A percentile compares a stretch with the other conserved stretches of the same genome.
Conservation (phyloP, 1,140 invertebrate species). For the Laodelphax striatellus region DNA sequence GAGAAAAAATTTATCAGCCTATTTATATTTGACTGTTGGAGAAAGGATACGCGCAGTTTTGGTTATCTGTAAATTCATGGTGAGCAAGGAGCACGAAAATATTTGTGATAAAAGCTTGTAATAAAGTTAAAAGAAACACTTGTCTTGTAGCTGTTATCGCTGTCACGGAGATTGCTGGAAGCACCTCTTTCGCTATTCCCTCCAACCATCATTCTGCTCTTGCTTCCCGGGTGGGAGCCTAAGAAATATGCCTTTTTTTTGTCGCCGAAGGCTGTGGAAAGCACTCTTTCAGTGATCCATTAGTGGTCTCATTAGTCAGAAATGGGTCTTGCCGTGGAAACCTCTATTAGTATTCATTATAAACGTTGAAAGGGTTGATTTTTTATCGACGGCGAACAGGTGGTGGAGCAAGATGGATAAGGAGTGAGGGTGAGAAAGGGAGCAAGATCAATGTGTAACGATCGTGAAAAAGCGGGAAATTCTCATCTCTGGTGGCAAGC, state of each 20-base stretch:
- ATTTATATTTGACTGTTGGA: too few relatives aligned
- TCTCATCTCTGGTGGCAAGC: too few relatives aligned
- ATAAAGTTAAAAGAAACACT: slow-evolving; percentile 4
- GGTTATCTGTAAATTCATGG: too few relatives aligned
- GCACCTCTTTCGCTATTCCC: not conserved
- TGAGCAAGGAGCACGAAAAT: too few relatives aligned
- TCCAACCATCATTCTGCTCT: not conserved
- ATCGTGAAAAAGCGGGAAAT: too few relatives aligned
- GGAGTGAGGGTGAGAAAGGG: too few relatives aligned
- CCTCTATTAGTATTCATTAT: slow-evolving; percentile 11
- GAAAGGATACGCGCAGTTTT: too few relatives aligned
- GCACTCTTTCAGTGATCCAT: slow-evolving; percentile 8
- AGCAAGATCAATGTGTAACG: too few relatives aligned
- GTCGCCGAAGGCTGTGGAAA: not conserved
- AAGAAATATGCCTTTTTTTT: not conserved
- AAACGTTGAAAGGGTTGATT: slow-evolving; percentile 14
- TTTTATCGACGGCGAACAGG: slow-evolving; percentile 13
- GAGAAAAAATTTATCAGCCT: too few relatives aligned
- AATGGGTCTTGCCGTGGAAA: slow-evolving; percentile 6
- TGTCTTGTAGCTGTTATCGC: not conserved
- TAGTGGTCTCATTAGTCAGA: slow-evolving; percentile 8
- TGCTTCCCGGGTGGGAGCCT: not conserved
- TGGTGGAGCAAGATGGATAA: not conserved
- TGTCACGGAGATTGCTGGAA: too few relatives aligned
- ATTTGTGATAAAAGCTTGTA: not conserved